Conservation (phyloP, 2,888 invertebrate genomes). For the Dryobotodes eremita region DNA sequence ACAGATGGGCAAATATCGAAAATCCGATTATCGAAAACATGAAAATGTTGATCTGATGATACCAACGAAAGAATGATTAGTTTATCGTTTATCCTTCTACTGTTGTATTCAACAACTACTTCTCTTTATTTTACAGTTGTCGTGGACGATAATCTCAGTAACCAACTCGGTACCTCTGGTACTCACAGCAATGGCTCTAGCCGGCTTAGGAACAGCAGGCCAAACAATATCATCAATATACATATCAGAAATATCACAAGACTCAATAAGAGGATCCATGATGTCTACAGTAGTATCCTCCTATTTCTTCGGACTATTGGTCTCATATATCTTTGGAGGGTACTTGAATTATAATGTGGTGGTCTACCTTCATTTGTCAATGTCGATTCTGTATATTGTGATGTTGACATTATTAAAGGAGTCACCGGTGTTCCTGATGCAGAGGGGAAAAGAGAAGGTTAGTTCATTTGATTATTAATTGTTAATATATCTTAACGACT, state of each 20-base stretch:
- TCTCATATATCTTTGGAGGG: slow-evolving; percentile 81
- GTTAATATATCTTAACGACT: not conserved
- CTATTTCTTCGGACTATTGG: slow-evolving; percentile 79
- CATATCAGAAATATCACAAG: slow-evolving; percentile 82
- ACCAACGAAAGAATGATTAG: not conserved
- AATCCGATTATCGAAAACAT: not conserved
- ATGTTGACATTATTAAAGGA: slow-evolving; percentile 78
- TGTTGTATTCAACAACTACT: not conserved
- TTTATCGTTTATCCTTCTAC: not conserved
- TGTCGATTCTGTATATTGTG: slow-evolving; percentile 78
- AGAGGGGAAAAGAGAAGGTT: slow-evolving; percentile 79
- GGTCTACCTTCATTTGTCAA: slow-evolving; percentile 74
- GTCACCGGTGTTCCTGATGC: slow-evolving; percentile 81
- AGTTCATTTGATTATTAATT: not conserved
- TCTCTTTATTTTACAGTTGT: slow-evolving; percentile 68
- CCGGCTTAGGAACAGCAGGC: slow-evolving; percentile 80
- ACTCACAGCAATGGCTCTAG: slow-evolving; percentile 72
- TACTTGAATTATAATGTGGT: slow-evolving; percentile 78
- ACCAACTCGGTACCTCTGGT: slow-evolving; percentile 74
- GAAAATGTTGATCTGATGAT: not conserved
- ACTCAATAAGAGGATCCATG: slow-evolving; percentile 80
- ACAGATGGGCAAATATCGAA: not conserved
- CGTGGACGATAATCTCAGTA: slow-evolving; percentile 78
- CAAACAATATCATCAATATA: slow-evolving; percentile 80
- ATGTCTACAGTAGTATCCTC: slow-evolving; percentile 76